Conservation (phyloP, 1,140 invertebrate species). For the Thalassaphorura encarpata region DNA sequence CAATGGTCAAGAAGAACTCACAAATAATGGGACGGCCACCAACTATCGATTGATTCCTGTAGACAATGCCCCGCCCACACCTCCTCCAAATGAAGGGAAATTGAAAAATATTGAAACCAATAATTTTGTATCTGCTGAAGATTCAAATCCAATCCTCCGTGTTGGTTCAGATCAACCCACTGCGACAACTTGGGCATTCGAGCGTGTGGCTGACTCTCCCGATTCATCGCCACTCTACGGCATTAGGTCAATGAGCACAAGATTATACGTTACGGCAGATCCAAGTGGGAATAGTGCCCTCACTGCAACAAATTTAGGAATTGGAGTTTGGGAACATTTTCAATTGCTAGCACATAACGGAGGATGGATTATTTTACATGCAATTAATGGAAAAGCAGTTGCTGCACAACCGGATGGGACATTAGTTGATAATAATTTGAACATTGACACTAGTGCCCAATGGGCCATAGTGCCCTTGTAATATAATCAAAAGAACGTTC, state of each 20-base stretch:
- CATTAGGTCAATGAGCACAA: not conserved
- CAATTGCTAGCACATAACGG: slow-evolving; percentile 1
- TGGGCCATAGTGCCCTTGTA: slow-evolving; percentile 1
- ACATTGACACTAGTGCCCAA: not conserved
- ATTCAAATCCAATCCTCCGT: not conserved
- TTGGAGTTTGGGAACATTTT: slow-evolving; percentile 8
- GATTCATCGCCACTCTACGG: not conserved
- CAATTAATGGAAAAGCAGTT: not conserved
- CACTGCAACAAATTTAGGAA: not conserved
- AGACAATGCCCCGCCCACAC: not conserved
- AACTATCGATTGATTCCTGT: slow-evolving; percentile 5
- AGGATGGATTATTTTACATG: not conserved
- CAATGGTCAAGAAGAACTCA: not conserved
- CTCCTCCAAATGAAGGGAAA: not conserved
- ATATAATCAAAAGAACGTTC: too few relatives aligned
- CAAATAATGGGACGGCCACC: slow-evolving; percentile 2
- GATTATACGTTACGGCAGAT: slow-evolving; percentile 1
- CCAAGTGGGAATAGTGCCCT: not conserved
- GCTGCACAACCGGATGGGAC: slow-evolving; percentile 1
- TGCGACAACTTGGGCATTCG: not conserved
- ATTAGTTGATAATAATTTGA: not conserved
- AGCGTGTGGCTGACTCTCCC: not conserved
- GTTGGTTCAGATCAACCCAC: not conserved
- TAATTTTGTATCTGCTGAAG: not conserved
- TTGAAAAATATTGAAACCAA: slow-evolving; percentile 5